Percentiles rank a stretch among this genome's conserved stretches.
phyloP scores from a whole-genome alignment of 2,113 vertebrate species.

The Corynorhinus townsendii region DNA sequence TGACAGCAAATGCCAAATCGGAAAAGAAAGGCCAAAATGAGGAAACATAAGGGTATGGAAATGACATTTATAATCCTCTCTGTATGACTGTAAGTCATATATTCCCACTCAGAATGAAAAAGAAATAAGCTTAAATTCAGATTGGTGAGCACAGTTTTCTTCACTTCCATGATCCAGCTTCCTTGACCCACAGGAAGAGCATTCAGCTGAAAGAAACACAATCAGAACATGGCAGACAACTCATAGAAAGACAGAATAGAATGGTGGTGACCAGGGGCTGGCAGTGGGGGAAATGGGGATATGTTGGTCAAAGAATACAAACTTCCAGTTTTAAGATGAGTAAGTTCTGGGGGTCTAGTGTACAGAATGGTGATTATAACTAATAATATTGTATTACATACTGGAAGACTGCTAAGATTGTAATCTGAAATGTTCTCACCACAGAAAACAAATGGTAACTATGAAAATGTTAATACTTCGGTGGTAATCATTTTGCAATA shows the following conservation, averaged over 20 bases:
- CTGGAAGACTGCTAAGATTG: too few relatives aligned
- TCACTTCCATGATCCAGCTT: neutral
- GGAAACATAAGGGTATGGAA: neutral
- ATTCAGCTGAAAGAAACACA: neutral
- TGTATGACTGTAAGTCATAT: neutral
- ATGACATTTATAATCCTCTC: neutral
- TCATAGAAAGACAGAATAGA: neutral
- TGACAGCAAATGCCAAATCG: neutral
- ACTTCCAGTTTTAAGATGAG: neutral
- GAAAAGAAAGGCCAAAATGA: neutral
- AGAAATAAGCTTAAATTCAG: neutral
- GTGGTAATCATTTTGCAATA: neutral
- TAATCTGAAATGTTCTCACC: neutral
- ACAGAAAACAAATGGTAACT: neutral
- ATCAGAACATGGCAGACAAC: neutral
- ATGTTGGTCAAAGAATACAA: neutral
- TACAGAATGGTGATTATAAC: neutral
- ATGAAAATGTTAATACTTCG: neutral
- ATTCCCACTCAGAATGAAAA: neutral
- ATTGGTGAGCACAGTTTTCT: too few relatives aligned
- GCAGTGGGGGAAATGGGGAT: neutral
- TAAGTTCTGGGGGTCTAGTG: neutral
- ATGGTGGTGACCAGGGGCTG: neutral
- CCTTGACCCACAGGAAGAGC: neutral
- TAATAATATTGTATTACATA: neutral